Base-by-base conservation (phyloP, 2,797 vertebrate species). In the Galagoides demidoff region DNA sequence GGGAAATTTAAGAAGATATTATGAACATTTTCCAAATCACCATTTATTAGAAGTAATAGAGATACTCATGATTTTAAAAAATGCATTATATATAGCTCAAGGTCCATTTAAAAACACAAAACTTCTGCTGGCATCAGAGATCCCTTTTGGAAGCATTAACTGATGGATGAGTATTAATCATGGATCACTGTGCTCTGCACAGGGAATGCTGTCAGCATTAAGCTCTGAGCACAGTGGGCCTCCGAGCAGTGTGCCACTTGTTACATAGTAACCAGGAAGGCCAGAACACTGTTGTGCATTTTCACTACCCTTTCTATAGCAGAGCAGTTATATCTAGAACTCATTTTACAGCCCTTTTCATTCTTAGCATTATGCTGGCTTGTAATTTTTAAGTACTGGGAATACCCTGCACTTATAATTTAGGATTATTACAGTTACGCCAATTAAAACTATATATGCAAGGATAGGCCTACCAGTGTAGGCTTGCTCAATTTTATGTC, bases 61-160 rank as follows among this genome's bases (percentile, higher is more conserved):
- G 27, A 79, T 86, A 57, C 64, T 29, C 39, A 55, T 71, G 16
- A 89, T 82, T 43, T 7, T 25, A 55, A 29, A 68, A 86, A 85
- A 61, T 45, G 37, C 29, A 79, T 55, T 79, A 31, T 68, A 34
- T 79, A 31, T 68, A 34, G n/a, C 31, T 90, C 39, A 89, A 78
- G 68, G 16, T 70, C 10, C 37, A 81, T 52, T 95, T 92, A 27
- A 93, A 96, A 90, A 64, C 57, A 74, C n/a, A 92, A 76, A 57
- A 2, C 7, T 23, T 45, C 43, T 92, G 34, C 23, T 83, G 25
- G n/a, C 85, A 59, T 81, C 23, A 70, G 39, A 6, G 31, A 8
- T 43, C 27, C 27, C 43, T 61, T 81, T 66, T 29, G 23, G 82
- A 71, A n/a, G 37, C 20, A 52, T n/a, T 59, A 63, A 45, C 71